Conservation (phyloP, 1,140 invertebrate species). For the Papilio dardanus region DNA sequence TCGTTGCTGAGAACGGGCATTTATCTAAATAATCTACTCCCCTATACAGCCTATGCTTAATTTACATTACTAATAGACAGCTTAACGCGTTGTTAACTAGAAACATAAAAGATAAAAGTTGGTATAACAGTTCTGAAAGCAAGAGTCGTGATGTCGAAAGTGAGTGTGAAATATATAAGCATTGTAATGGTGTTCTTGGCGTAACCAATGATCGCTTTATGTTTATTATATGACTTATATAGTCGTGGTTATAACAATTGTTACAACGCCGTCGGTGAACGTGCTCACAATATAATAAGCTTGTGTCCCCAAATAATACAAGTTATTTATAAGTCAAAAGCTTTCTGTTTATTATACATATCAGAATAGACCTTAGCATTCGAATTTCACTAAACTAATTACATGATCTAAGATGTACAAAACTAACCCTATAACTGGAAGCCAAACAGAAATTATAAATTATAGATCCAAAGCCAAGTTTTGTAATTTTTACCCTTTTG, state of each 20-base stretch:
- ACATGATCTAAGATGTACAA: too few species aligned
- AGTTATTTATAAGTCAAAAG: not conserved
- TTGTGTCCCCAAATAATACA: not conserved
- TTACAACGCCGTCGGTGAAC: conserved; percentile 10
- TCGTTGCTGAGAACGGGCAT: too few species aligned
- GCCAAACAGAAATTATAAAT: too few species aligned
- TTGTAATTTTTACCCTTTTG: not conserved
- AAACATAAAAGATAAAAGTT: conserved; percentile 30
- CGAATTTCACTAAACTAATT: too few species aligned
- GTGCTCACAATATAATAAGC: not conserved
- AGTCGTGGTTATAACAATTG: conserved; percentile 19
- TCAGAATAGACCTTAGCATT: too few species aligned
- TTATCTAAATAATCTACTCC: too few species aligned
- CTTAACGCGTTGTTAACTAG: not conserved
- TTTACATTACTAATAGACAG: not conserved
- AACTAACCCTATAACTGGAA: too few species aligned
- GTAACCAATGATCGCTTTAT: conserved; percentile 34
- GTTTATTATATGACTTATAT: conserved; percentile 32
- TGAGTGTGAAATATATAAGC: conserved; percentile 47
- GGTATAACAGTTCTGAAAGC: conserved; percentile 56
- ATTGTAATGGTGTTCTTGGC: conserved; percentile 30
- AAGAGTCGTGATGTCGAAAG: conserved; percentile 73
- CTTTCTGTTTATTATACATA: not conserved
- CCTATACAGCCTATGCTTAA: not conserved
- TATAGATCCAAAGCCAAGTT: too few species aligned